Percentiles rank a stretch among this genome's conserved stretches.
phyloP scores from a whole-genome alignment of 2,888 invertebrate genomes.

The Choreutis nemorana region DNA sequence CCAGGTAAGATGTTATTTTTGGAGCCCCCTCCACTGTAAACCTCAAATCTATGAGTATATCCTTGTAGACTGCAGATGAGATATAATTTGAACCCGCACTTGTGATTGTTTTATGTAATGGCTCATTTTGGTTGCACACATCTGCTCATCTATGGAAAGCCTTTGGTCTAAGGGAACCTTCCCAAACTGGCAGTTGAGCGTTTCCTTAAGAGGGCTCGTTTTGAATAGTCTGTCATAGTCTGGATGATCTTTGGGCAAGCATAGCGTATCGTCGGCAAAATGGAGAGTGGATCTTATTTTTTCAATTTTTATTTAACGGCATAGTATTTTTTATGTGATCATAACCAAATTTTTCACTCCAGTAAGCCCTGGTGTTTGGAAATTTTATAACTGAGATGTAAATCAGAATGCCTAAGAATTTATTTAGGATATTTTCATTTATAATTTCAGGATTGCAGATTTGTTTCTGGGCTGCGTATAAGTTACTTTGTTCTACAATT shows the following conservation, averaged over 20 bases:
- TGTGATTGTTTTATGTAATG: constrained; percentile 21
- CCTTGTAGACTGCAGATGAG: constrained; percentile 15
- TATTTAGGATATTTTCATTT: constrained; percentile 19
- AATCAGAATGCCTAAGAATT: constrained; percentile 20
- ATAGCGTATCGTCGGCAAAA: constrained; percentile 16
- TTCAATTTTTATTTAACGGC: constrained; percentile 18
- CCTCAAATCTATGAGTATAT: constrained; percentile 17
- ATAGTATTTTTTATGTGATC: constrained; percentile 20
- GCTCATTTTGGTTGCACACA: constrained; percentile 21
- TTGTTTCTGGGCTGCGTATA: constrained; percentile 20
- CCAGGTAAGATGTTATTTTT: constrained; percentile 15
- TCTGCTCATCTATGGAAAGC: constrained; percentile 20
- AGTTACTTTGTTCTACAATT: constrained; percentile 21
- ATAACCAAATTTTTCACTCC: constrained; percentile 19
- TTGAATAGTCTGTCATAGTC: constrained; percentile 17
- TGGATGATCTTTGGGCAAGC: constrained; percentile 16
- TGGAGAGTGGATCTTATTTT: constrained; percentile 19
- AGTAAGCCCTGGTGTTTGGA: constrained; percentile 19
- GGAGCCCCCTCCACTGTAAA: constrained; percentile 14
- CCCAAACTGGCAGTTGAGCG: constrained; percentile 11
- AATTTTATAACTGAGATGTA: constrained; percentile 19
- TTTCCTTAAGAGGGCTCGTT: constrained; percentile 16
- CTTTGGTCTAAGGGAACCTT: constrained; percentile 20
- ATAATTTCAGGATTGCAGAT: constrained; percentile 20
- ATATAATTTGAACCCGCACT: constrained; percentile 12